Percentiles rank a stretch among this genome's conserved stretches.
phyloP scores from a whole-genome alignment of 2,888 invertebrate species.

The Molanna angustata region DNA sequence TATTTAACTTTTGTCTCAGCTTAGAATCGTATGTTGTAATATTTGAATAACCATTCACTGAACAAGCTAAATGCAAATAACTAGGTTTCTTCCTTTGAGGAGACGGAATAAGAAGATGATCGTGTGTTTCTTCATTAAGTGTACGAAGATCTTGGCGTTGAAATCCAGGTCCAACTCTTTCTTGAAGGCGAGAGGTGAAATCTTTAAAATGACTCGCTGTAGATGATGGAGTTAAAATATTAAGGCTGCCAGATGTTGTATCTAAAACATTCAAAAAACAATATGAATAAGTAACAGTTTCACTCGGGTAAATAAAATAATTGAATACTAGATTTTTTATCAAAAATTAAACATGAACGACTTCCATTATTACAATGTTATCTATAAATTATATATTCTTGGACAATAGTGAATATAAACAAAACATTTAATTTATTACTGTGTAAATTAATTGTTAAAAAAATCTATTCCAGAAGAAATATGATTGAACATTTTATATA shows the following conservation, averaged over 20 bases:
- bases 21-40: conserved; percentile 84
- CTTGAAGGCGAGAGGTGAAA: conserved; percentile 60
- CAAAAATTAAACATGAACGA: too few relatives aligned
- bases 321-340: too few relatives aligned
- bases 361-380: too few relatives aligned
- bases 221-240: conserved; percentile 61
- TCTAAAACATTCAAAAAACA: conserved; percentile 45
- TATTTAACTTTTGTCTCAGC: conserved; percentile 68
- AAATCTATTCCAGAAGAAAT: too few relatives aligned
- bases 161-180: conserved; percentile 45
- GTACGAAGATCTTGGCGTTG: conserved; percentile 37
- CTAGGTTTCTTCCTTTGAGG: conserved; percentile 74
- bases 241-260: conserved; percentile 62
- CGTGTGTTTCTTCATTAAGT: conserved; percentile 36
- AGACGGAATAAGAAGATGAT: conserved; percentile 38
- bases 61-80: conserved; percentile 84
- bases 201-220: conserved; percentile 56
- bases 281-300: too few relatives aligned
- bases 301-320: too few relatives aligned
- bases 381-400: too few relatives aligned
- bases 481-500: too few relatives aligned
- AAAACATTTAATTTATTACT: too few relatives aligned
- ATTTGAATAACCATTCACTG: conserved; percentile 87
- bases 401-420: too few relatives aligned
- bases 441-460: too few relatives aligned